Base-by-base conservation (phyloP, 2,888 invertebrate species). In the Dorcus hopei region DNA sequence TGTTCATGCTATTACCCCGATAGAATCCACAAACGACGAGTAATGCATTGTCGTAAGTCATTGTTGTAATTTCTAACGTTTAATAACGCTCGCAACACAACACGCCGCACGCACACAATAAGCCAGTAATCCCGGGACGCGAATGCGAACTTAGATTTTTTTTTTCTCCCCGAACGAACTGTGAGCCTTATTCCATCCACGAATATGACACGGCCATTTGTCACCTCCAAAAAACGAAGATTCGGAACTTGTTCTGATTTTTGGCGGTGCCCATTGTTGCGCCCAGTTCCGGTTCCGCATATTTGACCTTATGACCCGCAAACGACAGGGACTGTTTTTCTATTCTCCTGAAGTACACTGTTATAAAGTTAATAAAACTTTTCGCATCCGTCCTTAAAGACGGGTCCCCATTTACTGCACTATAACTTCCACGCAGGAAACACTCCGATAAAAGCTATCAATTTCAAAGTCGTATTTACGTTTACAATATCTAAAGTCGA, bases 201-300 rank as follows among this genome's bases (percentile, higher is more conserved):
- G 16, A 38, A 54, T 19, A 48, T 16, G 48, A 23, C 45, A n/a
- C 11, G 52, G 52, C 33, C 26, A 33, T 33, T 33, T 33, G 26
- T 33, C 26, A 33, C 26, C 26, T 33, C 26, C 26, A 33, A 33
- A 33, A 33, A 33, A 33, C 66, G 70, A 70, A 74, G 68, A 72
- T 74, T 73, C 54, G 53, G 73, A 75, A 75, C 74, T 73, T 72
- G 75, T 75, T 75, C 68, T 69, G 69, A 74, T 73, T 75, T 74
- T 75, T 68, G 74, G 74, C 68, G 71, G 72, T 73, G 68, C 58
- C 66, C 62, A 71, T 75, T 74, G 74, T 72, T 68, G 64, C 59
- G 55, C 54, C 57, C 61, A 70, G 74, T 77, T 77, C 76, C 76
- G 74, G 76, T 77, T 77, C 76, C 75, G 76, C 73, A 70, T 73